Evolutionary conservation across 2,113 vertebrate genomes (phyloP).

Genomic region (Hippocampus guttulatus): DNA sequence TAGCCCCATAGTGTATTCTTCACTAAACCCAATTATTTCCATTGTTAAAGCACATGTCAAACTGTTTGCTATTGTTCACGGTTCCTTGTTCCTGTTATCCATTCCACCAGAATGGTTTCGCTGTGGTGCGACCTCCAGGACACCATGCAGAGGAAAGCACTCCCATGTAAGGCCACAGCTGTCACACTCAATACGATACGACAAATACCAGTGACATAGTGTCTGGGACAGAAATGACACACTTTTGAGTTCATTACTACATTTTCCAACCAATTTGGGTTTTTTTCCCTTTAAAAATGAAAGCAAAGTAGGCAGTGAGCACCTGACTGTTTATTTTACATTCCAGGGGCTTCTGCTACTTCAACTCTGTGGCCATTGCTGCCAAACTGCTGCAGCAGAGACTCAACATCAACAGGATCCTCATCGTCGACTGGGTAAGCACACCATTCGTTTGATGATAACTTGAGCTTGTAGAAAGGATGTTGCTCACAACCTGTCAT

Average conservation of each 20-base stretch:
- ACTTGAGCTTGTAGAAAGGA: not conserved
- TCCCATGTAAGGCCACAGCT: conserved; percentile 83
- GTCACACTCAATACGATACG: not conserved
- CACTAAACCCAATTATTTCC: not conserved
- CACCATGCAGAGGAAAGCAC: conserved; percentile 98
- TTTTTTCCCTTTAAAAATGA: not conserved
- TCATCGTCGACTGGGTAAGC: conserved; percentile 95
- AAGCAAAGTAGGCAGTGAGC: not conserved
- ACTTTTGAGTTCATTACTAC: conserved; percentile 31
- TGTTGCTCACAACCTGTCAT: not conserved
- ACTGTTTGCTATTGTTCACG: not conserved
- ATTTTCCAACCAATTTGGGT: conserved; percentile 9
- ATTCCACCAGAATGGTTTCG: conserved; percentile 86
- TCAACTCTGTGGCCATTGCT: conserved; percentile 93
- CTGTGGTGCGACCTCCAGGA: conserved; percentile 93
- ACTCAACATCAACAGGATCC: conserved; percentile 83
- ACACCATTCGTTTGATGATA: not conserved
- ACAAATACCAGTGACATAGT: conserved; percentile 14
- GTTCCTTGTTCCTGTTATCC: conserved; percentile 5
- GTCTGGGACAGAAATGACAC: conserved; percentile 22
- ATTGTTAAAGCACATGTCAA: not conserved
- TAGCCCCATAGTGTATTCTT: not conserved
- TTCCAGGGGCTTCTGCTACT: conserved; percentile 94
- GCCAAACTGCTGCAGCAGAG: conserved; percentile 81
- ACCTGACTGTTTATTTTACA: conserved; percentile 4